Percentiles rank a stretch among this genome's conserved stretches.
phyloP scores from a whole-genome alignment of 2,113 vertebrate genomes.

The Lates calcarifer region DNA sequence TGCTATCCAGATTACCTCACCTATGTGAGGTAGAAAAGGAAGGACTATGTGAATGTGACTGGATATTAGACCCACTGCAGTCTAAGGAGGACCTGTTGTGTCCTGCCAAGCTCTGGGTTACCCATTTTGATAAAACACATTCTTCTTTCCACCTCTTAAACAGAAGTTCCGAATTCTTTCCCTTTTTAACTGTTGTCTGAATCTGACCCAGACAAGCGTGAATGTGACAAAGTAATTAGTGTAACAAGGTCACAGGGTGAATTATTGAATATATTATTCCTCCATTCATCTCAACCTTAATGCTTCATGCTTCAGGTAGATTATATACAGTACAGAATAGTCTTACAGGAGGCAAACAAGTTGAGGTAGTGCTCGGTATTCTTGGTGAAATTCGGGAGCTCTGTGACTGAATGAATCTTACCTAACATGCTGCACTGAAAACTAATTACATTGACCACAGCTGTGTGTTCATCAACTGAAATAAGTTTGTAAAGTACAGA shows the following conservation, averaged over 20 bases:
- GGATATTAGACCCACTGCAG: conserved; percentile 16
- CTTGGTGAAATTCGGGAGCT: background rate
- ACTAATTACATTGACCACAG: background rate
- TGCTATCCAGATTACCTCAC: conserved; percentile 4
- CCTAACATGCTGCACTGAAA: background rate
- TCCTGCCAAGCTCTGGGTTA: conserved; percentile 18
- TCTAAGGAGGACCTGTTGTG: conserved; percentile 6
- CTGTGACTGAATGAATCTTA: background rate
- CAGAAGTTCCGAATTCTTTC: conserved; percentile 14
- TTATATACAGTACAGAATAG: background rate
- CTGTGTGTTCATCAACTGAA: background rate
- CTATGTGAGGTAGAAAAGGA: background rate
- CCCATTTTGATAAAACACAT: conserved; percentile 32
- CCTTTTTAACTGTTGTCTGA: background rate
- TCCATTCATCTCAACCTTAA: background rate
- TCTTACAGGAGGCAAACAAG: background rate
- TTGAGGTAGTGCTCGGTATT: background rate
- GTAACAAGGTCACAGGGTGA: conserved; percentile 20
- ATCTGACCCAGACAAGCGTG: conserved; percentile 30
- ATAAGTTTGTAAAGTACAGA: background rate
- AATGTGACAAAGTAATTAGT: conserved; percentile 15
- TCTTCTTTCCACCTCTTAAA: background rate
- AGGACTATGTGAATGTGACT: conserved; percentile 6
- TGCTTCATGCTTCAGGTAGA: background rate
- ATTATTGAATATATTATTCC: conserved; percentile 19